Base-by-base conservation (phyloP, 2,888 invertebrate species). In the Steinernema scapterisci region DNA sequence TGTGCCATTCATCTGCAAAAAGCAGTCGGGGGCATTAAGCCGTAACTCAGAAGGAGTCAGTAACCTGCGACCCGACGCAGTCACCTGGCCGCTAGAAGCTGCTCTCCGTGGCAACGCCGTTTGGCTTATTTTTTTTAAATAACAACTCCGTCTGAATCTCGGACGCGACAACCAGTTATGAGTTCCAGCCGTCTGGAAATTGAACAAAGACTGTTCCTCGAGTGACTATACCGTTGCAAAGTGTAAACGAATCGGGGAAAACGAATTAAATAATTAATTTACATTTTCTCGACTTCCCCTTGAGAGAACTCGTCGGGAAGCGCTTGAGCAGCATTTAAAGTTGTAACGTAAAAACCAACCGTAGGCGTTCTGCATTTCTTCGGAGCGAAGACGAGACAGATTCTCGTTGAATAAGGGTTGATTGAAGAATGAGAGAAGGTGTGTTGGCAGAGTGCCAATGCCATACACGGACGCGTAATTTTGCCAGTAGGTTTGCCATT, bases 401-500 rank as follows among this genome's bases (percentile, higher is more conserved):
- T 63, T 63, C 16, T 63, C 63, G 63, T 63, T 63, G 63, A 63
- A 63, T 63, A 63, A 63, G 23, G 82, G 56, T 56, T 80, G 54
- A 51, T 79, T 74, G 72, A 80, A 80, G 52, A 80, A 79, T n/a
- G 70, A 23, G 23, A 79, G 56, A 45, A 80, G 75, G 56, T 81
- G 81, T 0, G 76, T 45, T 3, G 80, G 80, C 72, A 80, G 75
- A 7, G 77, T 56, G 43, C 77, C 51, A 16, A 79, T 51, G 25
- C 80, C 80, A 70, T 81, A 81, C 43, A 80, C 38, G 9, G 75
- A 52, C 25, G 77, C 81, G 70, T 80, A 80, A 45, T 71, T 75
- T 25, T 72, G 72, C 80, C 80, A 80, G 51, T 81, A 80, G 45
- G 73, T 54, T 70, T 80, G 80, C 80, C 80, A 80, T 76, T 80